Conservation (phyloP, 2,888 invertebrate species). For the Periphyllus acericola region DNA sequence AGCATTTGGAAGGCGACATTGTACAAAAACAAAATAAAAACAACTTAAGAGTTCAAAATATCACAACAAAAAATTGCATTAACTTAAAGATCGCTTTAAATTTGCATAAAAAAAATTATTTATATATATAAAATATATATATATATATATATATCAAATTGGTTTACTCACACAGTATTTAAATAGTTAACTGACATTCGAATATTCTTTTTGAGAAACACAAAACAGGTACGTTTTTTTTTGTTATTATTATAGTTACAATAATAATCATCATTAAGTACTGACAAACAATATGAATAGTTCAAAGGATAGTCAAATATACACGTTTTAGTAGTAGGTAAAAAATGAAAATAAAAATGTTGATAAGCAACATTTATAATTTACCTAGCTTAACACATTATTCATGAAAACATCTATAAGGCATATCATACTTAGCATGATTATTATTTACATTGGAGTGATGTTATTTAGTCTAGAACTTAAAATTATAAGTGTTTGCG, state of each 20-base stretch:
- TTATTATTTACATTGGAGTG: conserved; percentile 57
- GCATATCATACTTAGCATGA: conserved; percentile 49
- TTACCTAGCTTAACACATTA: conserved; percentile 53
- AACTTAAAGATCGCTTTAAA: conserved; percentile 53
- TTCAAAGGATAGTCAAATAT: conserved; percentile 54
- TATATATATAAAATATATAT: not conserved
- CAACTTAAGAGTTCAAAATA: conserved; percentile 42
- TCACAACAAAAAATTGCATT: conserved; percentile 49
- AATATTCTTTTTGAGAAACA: conserved; percentile 10
- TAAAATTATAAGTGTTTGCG: conserved; percentile 47
- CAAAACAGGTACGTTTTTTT: conserved; percentile 28
- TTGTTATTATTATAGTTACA: conserved; percentile 31
- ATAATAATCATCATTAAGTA: conserved; percentile 56
- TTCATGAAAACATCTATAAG: conserved; percentile 49
- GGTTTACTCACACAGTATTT: not conserved
- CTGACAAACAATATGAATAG: conserved; percentile 39
- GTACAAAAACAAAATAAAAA: conserved; percentile 52
- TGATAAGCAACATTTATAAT: conserved; percentile 34
- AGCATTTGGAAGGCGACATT: conserved; percentile 36
- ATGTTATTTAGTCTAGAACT: conserved; percentile 52
- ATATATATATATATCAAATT: conserved; percentile 4
- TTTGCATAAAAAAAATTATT: conserved; percentile 24
- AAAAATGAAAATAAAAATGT: conserved; percentile 54
- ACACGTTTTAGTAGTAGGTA: conserved; percentile 32
- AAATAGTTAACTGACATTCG: conserved; percentile 38